Base-by-base conservation (phyloP, 2,888 invertebrate species). In the Apamea anceps region DNA sequence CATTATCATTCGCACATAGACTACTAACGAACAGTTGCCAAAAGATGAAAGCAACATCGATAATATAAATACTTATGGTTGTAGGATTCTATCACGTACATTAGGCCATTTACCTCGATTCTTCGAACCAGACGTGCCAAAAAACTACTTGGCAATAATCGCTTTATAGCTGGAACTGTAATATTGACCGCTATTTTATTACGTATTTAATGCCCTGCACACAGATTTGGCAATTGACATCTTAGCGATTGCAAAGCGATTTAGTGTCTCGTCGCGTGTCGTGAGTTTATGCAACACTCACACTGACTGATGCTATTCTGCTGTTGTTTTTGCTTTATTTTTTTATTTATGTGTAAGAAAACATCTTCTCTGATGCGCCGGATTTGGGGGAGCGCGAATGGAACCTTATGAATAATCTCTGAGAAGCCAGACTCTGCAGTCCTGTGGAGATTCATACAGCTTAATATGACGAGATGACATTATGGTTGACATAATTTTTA, bases 141-240 rank as follows among this genome's bases (percentile, higher is more conserved):
- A 90, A 87, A 85, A 84, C 66, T 57, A 72, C 76, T 67, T 76
- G 82, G 68, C 82, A 85, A 88, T 87, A 88, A 88, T 87, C 71
- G 71, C 37, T 81, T 73, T 72, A 70, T 73, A n/a, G 57, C 63
- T 83, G 67, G 78, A 71, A 82, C 51, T 79, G 78, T 77, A 57
- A 37, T 77, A 80, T 80, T 89, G 77, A 79, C 84, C 81, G 79
- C 62, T 37, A 72, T 68, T 81, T 70, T 81, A 79, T 66, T 54
- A 45, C 57, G 57, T 79, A 48, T 67, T 48, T 73, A 57, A 74
- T 57, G 37, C 48, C 13, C 37, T 54, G 37, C 70, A 80, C 74
- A 74, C n/a, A 32, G 51, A 60, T 84, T 70, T 65, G 37, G 37
- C 45, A 77, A 77, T 45, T 51, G 51, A 12, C 18, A 54, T 81